A percentile compares a stretch with the other conserved stretches of the same genome.
Evolutionary conservation across 2,113 vertebrate species (phyloP).

Genomic region (Lepidothrix coronata): DNA sequence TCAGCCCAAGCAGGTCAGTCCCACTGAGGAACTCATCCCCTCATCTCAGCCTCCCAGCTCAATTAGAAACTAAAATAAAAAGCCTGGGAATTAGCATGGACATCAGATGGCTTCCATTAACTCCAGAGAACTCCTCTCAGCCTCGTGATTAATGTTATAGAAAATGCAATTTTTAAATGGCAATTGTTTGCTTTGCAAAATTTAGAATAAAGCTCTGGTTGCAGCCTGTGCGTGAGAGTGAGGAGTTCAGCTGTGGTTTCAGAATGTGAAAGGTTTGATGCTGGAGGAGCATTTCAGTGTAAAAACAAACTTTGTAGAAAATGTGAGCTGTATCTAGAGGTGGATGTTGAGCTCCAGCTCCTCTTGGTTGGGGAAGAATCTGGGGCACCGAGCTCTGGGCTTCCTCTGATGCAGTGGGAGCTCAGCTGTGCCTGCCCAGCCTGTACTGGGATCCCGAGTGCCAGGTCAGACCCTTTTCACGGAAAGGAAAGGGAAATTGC

Average conservation of each 20-base stretch:
- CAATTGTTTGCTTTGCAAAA: conserved; percentile 23
- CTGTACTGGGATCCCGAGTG: not conserved
- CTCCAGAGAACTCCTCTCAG: not conserved
- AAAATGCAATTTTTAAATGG: not conserved
- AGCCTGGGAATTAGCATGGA: conserved; percentile 40
- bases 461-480: accelerated
- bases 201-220: not conserved
- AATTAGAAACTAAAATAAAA: conserved; percentile 40
- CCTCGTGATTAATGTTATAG: not conserved
- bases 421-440: not conserved
- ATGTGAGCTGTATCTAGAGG: not conserved
- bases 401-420: not conserved
- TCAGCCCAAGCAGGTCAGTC: conserved; percentile 25
- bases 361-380: not conserved
- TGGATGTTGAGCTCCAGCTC: not conserved
- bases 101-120: conserved; percentile 65
- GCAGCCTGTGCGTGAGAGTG: not conserved
- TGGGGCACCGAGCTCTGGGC: not conserved
- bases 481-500: not conserved
- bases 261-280: not conserved
- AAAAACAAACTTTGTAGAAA: not conserved
- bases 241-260: conserved; percentile 8
- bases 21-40: not conserved
- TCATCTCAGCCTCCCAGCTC: conserved; percentile 10
- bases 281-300: not conserved